phyloP scores from a whole-genome alignment of 92 coral and sea anemone species.

The Palythoa grandis region DNA sequence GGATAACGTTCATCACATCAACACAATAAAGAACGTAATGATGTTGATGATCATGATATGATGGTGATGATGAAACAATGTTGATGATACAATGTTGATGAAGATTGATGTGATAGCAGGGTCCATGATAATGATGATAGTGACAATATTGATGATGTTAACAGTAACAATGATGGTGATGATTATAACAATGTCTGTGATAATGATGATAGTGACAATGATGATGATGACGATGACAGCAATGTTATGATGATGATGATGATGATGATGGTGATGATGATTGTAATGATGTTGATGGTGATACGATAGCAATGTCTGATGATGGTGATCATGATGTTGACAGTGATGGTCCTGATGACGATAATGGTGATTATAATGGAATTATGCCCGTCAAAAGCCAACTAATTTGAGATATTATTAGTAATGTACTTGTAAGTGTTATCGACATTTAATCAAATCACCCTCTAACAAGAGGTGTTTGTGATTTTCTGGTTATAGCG shows the following conservation, averaged over 20 bases:
- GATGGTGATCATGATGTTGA: neutral
- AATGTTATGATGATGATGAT: neutral
- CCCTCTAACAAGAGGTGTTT: neutral
- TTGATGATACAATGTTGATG: no score
- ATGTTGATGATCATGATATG: no score
- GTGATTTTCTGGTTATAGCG: conserved; percentile 62
- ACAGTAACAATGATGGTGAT: no score
- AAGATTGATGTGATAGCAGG: neutral
- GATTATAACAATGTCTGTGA: no score
- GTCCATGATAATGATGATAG: neutral
- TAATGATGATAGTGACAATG: neutral
- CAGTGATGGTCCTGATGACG: neutral
- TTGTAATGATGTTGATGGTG: neutral
- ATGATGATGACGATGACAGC: neutral
- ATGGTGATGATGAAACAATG: no score
- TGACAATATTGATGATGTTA: neutral
- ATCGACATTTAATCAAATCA: neutral
- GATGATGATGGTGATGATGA: neutral
- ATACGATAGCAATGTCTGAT: neutral
- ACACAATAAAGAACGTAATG: no score
- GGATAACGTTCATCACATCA: no score
- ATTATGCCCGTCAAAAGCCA: neutral
- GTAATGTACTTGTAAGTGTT: no score
- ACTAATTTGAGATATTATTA: no score
- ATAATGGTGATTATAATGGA: neutral